phyloP scores from a whole-genome alignment of 1,140 invertebrate species.

The Calliphora vicina region DNA sequence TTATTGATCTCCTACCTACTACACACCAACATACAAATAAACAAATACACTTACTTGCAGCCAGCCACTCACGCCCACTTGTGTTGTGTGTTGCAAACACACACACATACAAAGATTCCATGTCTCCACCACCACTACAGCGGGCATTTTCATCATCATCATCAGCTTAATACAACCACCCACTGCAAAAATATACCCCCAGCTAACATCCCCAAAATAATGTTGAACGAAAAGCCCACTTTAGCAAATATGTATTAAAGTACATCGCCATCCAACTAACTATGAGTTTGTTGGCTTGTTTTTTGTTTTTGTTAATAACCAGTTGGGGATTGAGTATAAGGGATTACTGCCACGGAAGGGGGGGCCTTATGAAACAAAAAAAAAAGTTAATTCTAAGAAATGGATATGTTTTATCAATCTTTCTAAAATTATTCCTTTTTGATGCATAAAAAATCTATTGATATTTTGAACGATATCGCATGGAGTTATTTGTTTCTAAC shows the following conservation, averaged over 20 bases:
- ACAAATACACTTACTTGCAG: too few relatives aligned
- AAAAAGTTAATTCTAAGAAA: too few relatives aligned
- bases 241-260: background rate
- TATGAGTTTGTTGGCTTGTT: background rate
- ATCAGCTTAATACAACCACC: background rate
- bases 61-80: background rate
- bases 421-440: too few relatives aligned
- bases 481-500: too few relatives aligned
- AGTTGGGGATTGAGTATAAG: background rate
- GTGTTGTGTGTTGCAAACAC: background rate
- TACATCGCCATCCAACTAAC: background rate
- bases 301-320: background rate
- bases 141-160: too few relatives aligned
- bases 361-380: too few relatives aligned
- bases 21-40: background rate
- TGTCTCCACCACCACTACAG: background rate
- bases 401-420: too few relatives aligned
- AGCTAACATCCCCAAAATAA: background rate
- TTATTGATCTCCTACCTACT: conserved; percentile 8
- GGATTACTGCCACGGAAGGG: too few relatives aligned
- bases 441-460: too few relatives aligned
- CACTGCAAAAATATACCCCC: background rate
- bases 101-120: background rate
- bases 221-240: background rate
- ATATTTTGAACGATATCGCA: too few relatives aligned